These are phyloP conservation scores for Serilophus lunatus DNA, from an alignment of 2,113 vertebrate genomes.

Conservation along the genomic window DNA sequence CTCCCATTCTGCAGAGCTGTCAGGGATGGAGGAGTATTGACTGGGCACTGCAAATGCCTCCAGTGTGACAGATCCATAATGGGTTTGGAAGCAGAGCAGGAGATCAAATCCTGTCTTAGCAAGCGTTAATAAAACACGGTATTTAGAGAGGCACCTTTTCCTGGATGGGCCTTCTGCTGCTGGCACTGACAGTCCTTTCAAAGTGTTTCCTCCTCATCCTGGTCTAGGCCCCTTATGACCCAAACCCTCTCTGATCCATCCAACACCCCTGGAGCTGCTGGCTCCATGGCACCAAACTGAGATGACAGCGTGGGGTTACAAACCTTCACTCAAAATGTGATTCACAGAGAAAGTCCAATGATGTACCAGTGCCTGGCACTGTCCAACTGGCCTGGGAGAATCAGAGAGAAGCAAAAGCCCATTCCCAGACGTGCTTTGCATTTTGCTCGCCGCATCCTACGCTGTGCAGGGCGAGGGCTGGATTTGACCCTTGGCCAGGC, in stretches of 20 bases:
- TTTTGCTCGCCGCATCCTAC: not conserved
- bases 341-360: not conserved
- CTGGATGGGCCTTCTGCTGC: not conserved
- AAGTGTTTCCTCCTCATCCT: not conserved
- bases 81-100: not conserved
- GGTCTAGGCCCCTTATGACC: not conserved
- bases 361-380: not conserved
- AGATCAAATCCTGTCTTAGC: not conserved
- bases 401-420: rapidly evolving
- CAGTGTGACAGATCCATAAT: not conserved
- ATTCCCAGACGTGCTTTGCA: not conserved
- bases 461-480: not conserved
- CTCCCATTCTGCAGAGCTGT: not conserved
- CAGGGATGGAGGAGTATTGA: not conserved
- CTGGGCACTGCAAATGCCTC: not conserved
- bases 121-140: not conserved
- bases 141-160: not conserved
- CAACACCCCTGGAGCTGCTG: not conserved
- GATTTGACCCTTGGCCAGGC: not conserved
- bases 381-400: not conserved
- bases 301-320: rapidly evolving
- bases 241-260: not conserved
- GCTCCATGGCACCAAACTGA: not conserved
- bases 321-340: not conserved
- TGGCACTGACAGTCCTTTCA: not conserved